Conservation (phyloP, 1,140 invertebrate species). For the Physella acuta region DNA sequence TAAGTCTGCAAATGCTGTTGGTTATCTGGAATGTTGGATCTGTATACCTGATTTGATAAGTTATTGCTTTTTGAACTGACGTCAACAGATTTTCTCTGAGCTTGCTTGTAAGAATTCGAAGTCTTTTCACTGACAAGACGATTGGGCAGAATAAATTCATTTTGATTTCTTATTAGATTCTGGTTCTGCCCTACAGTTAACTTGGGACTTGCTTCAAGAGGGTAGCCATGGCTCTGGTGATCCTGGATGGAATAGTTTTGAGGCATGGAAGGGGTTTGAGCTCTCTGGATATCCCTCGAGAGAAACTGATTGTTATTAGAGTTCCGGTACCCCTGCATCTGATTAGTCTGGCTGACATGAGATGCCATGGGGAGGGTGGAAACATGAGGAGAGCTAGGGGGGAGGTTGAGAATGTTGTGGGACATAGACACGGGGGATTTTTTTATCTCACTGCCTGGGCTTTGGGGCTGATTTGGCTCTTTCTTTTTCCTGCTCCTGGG, state of each 20-base stretch:
- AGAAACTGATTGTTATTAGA: slow-evolving; percentile 18
- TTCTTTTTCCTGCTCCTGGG: slow-evolving; percentile 41
- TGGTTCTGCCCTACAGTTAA: neutral
- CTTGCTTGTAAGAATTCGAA: neutral
- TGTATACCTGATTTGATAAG: slow-evolving; percentile 10
- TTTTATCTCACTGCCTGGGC: neutral
- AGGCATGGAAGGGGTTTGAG: slow-evolving; percentile 20
- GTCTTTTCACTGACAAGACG: slow-evolving; percentile 13
- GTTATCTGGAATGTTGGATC: slow-evolving; percentile 24
- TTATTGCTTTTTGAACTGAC: neutral
- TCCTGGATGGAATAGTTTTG: slow-evolving; percentile 17
- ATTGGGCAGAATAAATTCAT: slow-evolving; percentile 5
- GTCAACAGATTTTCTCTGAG: slow-evolving; percentile 9
- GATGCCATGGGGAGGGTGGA: slow-evolving; percentile 13
- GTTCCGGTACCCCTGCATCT: slow-evolving; percentile 6
- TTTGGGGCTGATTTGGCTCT: neutral
- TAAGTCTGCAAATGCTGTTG: slow-evolving; percentile 13
- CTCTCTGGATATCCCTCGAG: slow-evolving; percentile 14
- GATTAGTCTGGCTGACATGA: slow-evolving; percentile 1
- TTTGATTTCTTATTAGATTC: slow-evolving; percentile 4
- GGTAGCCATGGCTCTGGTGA: slow-evolving; percentile 18
- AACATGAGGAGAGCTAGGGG: slow-evolving; percentile 15
- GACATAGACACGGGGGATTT: neutral
- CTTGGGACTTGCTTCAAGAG: slow-evolving; percentile 14
- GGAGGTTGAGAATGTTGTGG: slow-evolving; percentile 8